These are phyloP conservation scores for Drosophila setosimentum DNA, from an alignment of 2,888 invertebrate species.

Conservation along the genomic window DNA sequence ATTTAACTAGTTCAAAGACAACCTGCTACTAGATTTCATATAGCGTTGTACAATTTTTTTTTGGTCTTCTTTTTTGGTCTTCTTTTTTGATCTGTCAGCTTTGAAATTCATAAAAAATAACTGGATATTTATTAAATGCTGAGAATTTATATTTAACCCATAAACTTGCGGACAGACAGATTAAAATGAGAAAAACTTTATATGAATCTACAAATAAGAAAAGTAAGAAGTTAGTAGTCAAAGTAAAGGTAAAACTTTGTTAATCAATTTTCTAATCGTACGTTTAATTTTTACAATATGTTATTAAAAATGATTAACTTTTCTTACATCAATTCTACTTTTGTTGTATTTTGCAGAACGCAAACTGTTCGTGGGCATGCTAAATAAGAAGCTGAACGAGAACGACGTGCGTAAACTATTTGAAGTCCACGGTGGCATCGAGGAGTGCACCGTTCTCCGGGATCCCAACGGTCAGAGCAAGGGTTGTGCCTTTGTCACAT, in stretches of 20 bases:
- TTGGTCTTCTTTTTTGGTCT: no score
- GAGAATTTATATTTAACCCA: not conserved
- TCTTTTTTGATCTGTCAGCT: no score
- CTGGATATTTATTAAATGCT: accelerated
- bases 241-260: not conserved
- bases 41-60: no score
- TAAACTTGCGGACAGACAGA: not conserved
- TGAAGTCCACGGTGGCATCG: constrained; percentile 96
- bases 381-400: constrained; percentile 97
- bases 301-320: not conserved
- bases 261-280: not conserved
- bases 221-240: not conserved
- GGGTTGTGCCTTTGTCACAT: constrained; percentile 99
- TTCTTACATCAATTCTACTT: not conserved
- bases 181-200: not conserved
- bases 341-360: constrained; percentile 89
- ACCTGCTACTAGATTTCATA: not conserved
- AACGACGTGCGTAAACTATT: constrained; percentile 97
- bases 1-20: not conserved
- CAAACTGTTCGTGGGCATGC: constrained; percentile 99
- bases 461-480: constrained; percentile 98
- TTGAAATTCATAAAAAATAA: not conserved
- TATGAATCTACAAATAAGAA: not conserved
- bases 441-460: constrained; percentile 98
- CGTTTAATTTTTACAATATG: not conserved